Conservation (phyloP, 2,797 vertebrate genomes). For the Menidia menidia region DNA sequence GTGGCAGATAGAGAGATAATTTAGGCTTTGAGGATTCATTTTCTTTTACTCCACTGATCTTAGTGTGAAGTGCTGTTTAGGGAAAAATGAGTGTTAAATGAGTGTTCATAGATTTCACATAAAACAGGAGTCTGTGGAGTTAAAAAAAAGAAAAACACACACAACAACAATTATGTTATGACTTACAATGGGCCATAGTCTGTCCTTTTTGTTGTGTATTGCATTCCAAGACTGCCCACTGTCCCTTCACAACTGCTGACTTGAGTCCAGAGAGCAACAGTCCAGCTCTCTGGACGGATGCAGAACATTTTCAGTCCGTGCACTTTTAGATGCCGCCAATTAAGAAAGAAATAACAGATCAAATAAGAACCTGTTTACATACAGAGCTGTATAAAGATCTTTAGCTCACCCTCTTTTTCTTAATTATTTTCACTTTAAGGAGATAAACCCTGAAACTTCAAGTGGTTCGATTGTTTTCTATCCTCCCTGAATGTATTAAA, state of each 20-base stretch:
- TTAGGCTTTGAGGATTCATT: no score
- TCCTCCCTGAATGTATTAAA: no score
- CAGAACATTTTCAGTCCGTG: background rate
- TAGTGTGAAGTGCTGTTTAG: no score
- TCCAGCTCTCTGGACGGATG: constrained; percentile 17
- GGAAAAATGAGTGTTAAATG: no score
- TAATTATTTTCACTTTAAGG: background rate
- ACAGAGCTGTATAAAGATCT: background rate
- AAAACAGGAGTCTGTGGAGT: no score
- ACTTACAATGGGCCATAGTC: constrained; percentile 46
- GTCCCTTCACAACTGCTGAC: constrained; percentile 40
- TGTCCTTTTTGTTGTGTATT: constrained; percentile 28
- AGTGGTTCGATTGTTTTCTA: no score
- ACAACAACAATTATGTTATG: constrained; percentile 14
- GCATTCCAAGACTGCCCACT: constrained; percentile 65
- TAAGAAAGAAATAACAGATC: background rate
- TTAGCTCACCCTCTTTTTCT: background rate
- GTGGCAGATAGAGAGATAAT: no score
- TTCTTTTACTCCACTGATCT: no score
- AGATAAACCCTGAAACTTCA: no score
- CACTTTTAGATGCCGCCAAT: background rate
- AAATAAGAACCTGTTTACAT: background rate
- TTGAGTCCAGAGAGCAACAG: constrained; percentile 23
- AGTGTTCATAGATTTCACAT: no score
- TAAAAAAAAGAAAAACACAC: background rate